Conservation (phyloP, 1,140 invertebrate species). For the Lethrus apterus region DNA sequence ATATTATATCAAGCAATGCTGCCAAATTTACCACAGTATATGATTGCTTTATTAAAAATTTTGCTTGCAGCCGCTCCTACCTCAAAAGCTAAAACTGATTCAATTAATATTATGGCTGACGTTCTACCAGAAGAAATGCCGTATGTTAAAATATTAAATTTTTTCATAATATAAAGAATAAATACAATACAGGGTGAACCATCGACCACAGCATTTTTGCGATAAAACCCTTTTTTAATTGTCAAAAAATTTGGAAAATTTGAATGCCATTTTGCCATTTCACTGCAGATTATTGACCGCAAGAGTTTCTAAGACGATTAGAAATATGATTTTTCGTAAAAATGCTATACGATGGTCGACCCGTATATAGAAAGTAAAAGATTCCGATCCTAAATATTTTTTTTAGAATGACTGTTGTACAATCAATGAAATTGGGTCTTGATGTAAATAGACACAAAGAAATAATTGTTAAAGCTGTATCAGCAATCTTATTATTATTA, state of each 20-base stretch:
- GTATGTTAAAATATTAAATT: conserved; percentile 42
- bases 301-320: too few species aligned
- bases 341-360: too few species aligned
- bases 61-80: conserved; percentile 94
- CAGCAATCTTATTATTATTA: conserved; percentile 85
- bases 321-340: too few species aligned
- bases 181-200: too few species aligned
- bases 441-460: conserved; percentile 99
- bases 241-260: too few species aligned
- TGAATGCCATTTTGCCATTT: too few species aligned
- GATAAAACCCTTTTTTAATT: too few species aligned
- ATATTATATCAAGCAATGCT: conserved; percentile 86
- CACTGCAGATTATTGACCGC: background rate
- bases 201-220: too few species aligned
- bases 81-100: conserved; percentile 96
- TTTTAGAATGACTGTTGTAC: conserved; percentile 82
- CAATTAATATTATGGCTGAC: conserved; percentile 97
- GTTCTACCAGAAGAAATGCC: conserved; percentile 95
- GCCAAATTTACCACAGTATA: conserved; percentile 90
- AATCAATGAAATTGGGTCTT: conserved; percentile 93
- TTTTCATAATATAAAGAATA: background rate
- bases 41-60: conserved; percentile 96
- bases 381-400: conserved; percentile 17
- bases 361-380: background rate
- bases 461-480: conserved; percentile 97